phyloP scores from a whole-genome alignment of 2,888 invertebrate genomes.

The Cantharis nigra region DNA sequence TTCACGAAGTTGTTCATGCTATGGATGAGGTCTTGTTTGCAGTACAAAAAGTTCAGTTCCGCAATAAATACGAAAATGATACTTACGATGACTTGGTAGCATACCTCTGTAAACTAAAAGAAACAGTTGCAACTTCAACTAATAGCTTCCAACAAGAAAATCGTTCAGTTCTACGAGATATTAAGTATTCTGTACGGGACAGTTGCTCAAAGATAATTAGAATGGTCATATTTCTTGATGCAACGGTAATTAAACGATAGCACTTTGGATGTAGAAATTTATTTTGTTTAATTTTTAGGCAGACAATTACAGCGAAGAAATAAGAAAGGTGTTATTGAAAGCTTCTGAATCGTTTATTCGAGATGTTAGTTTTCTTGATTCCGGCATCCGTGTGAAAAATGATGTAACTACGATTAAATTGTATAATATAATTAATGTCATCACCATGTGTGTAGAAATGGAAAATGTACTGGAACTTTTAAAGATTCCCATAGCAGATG shows the following conservation, averaged over 20 bases:
- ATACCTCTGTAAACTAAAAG: not conserved
- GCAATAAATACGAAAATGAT: not conserved
- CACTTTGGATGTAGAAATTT: no score
- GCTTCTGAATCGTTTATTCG: not conserved
- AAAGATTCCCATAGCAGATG: no score
- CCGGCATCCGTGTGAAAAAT: not conserved
- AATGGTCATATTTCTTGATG: no score
- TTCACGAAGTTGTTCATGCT: not conserved
- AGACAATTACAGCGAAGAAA: not conserved
- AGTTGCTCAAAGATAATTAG: not conserved
- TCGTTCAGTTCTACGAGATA: not conserved
- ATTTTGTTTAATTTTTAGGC: not conserved
- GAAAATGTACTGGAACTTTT: no score
- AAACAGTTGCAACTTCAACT: not conserved
- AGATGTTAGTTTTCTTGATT: not conserved
- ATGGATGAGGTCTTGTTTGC: not conserved
- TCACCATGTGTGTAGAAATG: no score
- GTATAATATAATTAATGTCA: not conserved
- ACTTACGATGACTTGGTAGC: not conserved
- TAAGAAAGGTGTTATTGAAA: not conserved
- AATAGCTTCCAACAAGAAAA: not conserved
- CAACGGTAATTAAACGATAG: no score
- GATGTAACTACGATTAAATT: not conserved
- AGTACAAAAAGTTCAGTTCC: not conserved
- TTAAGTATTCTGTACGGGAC: not conserved